These are phyloP conservation scores for Sympetrum striolatum DNA, from an alignment of 2,888 invertebrate species.

Conservation along the genomic window DNA sequence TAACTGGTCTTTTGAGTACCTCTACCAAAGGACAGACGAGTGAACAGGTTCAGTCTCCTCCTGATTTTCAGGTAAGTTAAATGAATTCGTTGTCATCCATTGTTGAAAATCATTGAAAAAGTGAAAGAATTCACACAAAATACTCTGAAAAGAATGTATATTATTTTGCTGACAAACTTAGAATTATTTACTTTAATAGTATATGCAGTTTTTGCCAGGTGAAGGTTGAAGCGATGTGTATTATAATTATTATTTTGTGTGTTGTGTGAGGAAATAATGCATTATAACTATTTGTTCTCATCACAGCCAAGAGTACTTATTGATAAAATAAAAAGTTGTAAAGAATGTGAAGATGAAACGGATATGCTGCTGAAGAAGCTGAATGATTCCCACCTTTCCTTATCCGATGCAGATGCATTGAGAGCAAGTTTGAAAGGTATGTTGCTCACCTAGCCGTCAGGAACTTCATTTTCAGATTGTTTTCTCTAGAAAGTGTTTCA, in stretches of 20 bases:
- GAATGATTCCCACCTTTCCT: conserved; percentile 72
- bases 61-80: conserved; percentile 75
- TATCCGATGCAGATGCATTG: conserved; percentile 79
- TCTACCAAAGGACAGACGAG: conserved; percentile 63
- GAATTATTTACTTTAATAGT: too few relatives aligned
- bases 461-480: not conserved
- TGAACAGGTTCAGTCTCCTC: conserved; percentile 60
- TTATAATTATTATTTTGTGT: conserved; percentile 54
- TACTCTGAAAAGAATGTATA: too few relatives aligned
- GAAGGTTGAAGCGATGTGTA: too few relatives aligned
- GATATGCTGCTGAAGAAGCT: conserved; percentile 73
- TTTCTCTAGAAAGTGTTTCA: too few relatives aligned
- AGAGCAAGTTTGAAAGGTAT: conserved; percentile 81
- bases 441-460: not conserved
- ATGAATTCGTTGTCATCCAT: conserved; percentile 49
- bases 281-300: conserved; percentile 52
- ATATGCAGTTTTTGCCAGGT: too few relatives aligned
- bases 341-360: conserved; percentile 75
- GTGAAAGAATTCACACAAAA: too few relatives aligned
- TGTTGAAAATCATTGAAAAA: too few relatives aligned
- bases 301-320: conserved; percentile 73
- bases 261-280: conserved; percentile 44
- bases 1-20: conserved; percentile 82
- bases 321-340: conserved; percentile 76
- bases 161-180: too few relatives aligned